These are phyloP conservation scores for Lycocerus yunnanus DNA, from an alignment of 2,888 invertebrate genomes.

Conservation along the genomic window DNA sequence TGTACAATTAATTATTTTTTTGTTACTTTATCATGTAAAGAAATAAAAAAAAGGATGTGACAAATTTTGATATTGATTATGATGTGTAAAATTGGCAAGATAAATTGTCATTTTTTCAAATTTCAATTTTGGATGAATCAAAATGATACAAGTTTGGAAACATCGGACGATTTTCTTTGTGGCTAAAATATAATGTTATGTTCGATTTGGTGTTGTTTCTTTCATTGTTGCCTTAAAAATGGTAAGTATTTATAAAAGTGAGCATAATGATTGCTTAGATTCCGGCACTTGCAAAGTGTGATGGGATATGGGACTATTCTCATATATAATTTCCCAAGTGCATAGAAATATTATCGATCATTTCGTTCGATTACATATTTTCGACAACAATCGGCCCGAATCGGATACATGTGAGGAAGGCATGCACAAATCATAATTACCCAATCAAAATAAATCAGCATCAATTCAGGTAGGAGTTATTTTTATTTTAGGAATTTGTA, in stretches of 20 bases:
- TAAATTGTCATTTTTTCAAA: neutral
- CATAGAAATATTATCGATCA: no score
- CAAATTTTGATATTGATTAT: conserved; percentile 3
- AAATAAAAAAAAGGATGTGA: conserved; percentile 26
- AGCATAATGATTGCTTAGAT: no score
- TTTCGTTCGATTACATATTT: no score
- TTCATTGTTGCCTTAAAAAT: neutral
- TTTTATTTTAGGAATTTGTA: no score
- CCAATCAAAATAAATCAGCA: no score
- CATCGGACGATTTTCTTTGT: neutral
- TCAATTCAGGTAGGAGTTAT: no score
- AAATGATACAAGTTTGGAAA: neutral
- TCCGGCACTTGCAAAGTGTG: no score
- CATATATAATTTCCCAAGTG: no score
- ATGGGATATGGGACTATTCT: no score
- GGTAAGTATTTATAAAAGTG: neutral
- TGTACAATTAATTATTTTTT: conserved; percentile 27
- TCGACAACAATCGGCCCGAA: no score
- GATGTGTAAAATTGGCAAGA: neutral
- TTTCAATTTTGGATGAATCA: neutral
- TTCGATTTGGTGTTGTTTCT: neutral
- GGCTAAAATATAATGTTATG: conserved; percentile 4
- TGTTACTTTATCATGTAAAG: conserved; percentile 32
- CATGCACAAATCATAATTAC: no score
- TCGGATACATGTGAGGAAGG: no score